Base-by-base conservation (phyloP, 92 coral and sea anemone species). In the Phymanthus crucifer region DNA sequence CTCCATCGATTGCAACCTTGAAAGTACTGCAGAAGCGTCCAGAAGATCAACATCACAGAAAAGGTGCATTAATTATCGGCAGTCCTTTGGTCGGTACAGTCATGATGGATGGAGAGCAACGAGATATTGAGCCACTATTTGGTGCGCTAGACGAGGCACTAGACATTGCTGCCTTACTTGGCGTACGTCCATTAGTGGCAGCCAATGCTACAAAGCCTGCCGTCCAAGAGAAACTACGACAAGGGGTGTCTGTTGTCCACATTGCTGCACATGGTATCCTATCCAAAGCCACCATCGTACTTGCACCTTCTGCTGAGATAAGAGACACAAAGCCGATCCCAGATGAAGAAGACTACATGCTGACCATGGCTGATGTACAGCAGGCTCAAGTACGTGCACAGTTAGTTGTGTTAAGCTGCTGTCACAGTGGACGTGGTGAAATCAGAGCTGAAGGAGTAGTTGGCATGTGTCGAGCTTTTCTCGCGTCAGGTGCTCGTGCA, bases 401-500 rank as follows among this genome's bases (percentile, higher is more conserved):
- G 76, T 72, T 72, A 45, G 76, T 72, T 27, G 76, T 38, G 52
- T 45, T 38, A 72, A 46, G 73, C 73, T 69, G 73, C 73, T 69
- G 73, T 69, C 76, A 72, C 54, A 72, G 76, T 10, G 76, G 76
- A 37, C 54, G 76, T n/a, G 76, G 76, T 34, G 73, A 61, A 61
- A 61, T 61, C 68, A 61, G 68, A 61, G 68, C 68, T 61, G 68
- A 61, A 61, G 68, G 68, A 61, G 68, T 61, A 61, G 68, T 61
- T 61, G 68, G 68, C 18, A 72, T 72, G 76, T 72, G 76, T 72
- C 76, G 76, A 37, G 76, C 76, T 29, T 72, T 72, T 43, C 68
- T 72, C 40, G 76, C 76, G 34, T 78, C 72, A 38, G 82, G 82
- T n/a, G 82, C 71, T 21, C 82, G 82, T 36, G 82, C 82, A 43